Evolutionary conservation across 2,797 vertebrate species (phyloP), one percentile per base, ranked within the genome.

Genomic region (Chelidonichthys spinosus): DNA sequence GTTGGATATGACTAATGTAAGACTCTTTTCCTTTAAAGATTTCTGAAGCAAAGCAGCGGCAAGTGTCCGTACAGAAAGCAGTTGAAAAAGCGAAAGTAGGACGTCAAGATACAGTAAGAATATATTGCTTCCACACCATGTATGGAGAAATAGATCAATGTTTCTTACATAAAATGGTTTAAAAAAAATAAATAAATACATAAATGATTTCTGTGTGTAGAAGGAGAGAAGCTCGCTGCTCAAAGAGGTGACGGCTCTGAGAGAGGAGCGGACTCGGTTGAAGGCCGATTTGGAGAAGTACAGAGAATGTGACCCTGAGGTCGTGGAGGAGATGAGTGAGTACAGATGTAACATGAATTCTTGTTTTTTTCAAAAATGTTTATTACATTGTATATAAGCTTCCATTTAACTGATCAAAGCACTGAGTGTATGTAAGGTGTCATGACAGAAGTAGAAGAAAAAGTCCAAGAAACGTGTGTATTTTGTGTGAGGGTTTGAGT

Each of bases 251-350:
- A 75, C 89, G 80, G 84, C 87, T 39, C 93, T 98, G 83, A 95
- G 81, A 78, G 87, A 95, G 63, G 91, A 96, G 83, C 93, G 84
- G 61, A 90, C 93, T 11, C 90, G 93, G 69, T 92, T 97, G n/a
- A 92, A 93, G 84, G 81, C 93, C 7, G 96, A 99, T 83, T 47
- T 99, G 87, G 96, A 97, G 69, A 96, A 96, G 87, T 97, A 98
- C 89, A 94, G 90, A 87, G 97, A 98, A 77, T 99, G 97, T 89
- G 97, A 99, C 90, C 98, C 98, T 2, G 96, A 97, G 14, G 94
- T 98, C 2, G 63, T 99, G 8, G 93, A 97, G 85, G 96, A 98
- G 86, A 97, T 96, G 66, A 95, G 98, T 99, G 93, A 97, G 98
- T 98, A 84, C 67, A 67, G 39, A 58, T 10, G 14, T 36, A 46